Conservation (phyloP, 2,113 vertebrate species). For the Lepus americanus region DNA sequence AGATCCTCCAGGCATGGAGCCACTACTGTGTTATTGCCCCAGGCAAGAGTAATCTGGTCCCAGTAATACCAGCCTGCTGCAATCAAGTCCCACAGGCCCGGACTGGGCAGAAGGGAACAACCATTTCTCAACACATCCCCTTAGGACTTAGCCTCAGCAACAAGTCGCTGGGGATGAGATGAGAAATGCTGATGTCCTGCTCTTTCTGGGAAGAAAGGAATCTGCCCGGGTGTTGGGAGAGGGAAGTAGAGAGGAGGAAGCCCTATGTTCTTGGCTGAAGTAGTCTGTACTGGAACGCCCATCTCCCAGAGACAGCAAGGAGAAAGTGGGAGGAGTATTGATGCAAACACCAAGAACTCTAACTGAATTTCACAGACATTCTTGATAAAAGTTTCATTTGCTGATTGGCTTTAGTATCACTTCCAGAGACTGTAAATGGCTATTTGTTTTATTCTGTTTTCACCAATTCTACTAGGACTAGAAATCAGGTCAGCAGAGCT, state of each 20-base stretch:
- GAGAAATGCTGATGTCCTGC: not conserved
- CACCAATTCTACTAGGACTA: not conserved
- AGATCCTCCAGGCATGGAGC: not conserved
- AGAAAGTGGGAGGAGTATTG: not conserved
- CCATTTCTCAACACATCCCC: not conserved
- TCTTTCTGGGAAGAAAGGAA: not conserved
- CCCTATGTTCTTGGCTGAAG: not conserved
- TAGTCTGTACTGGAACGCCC: not conserved
- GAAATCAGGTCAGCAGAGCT: not conserved
- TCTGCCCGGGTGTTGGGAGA: not conserved
- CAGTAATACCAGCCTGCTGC: not conserved
- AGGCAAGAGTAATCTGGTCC: not conserved
- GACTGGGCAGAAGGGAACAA: not conserved
- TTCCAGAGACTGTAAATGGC: conserved; percentile 16
- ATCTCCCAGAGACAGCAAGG: not conserved
- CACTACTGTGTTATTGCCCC: not conserved
- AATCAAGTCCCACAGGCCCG: not conserved
- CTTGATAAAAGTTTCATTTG: conserved; percentile 9
- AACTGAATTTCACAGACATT: conserved; percentile 1
- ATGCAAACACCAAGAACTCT: not conserved
- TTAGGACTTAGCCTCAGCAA: not conserved
- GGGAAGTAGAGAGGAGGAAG: not conserved
- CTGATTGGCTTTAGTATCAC: not conserved
- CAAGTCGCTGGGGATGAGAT: not conserved
- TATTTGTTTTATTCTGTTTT: not conserved